phyloP scores from a whole-genome alignment of 2,113 vertebrate species.

The Xiphorhynchus elegans region DNA sequence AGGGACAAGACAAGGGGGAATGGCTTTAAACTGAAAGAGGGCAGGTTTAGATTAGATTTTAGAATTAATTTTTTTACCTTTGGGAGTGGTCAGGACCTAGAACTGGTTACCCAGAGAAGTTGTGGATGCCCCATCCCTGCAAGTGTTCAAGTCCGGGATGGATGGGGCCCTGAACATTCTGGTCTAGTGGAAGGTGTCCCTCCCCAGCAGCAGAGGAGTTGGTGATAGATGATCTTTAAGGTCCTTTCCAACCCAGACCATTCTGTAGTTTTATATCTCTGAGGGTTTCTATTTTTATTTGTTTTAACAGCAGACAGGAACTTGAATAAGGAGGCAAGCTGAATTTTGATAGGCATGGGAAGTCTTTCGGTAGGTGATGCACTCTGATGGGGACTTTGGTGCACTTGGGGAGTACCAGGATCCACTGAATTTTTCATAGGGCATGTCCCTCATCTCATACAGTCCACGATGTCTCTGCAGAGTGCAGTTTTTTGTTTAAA shows the following conservation, averaged over 20 bases:
- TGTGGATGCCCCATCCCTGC: neutral
- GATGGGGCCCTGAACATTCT: neutral
- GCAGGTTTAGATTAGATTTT: neutral
- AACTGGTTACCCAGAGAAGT: neutral
- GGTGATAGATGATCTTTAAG: neutral
- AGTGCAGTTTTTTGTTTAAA: neutral
- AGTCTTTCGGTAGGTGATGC: neutral
- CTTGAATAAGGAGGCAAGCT: neutral
- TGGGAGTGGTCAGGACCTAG: neutral
- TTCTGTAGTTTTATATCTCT: neutral
- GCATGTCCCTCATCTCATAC: neutral
- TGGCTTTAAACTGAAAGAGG: neutral
- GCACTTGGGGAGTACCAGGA: neutral
- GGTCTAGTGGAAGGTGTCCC: neutral
- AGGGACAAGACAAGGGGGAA: neutral
- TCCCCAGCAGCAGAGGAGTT: neutral
- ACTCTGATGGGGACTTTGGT: neutral
- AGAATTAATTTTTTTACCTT: neutral
- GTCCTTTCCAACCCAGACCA: neutral
- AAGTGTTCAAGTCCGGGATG: neutral
- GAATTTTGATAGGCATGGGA: neutral
- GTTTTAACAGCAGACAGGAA: neutral
- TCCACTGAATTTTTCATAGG: neutral
- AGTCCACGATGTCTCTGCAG: rapidly evolving
- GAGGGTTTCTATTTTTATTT: neutral